These are phyloP conservation scores for Oreochromis tanganicae DNA, from an alignment of 2,113 vertebrate genomes.

Conservation along the genomic window DNA sequence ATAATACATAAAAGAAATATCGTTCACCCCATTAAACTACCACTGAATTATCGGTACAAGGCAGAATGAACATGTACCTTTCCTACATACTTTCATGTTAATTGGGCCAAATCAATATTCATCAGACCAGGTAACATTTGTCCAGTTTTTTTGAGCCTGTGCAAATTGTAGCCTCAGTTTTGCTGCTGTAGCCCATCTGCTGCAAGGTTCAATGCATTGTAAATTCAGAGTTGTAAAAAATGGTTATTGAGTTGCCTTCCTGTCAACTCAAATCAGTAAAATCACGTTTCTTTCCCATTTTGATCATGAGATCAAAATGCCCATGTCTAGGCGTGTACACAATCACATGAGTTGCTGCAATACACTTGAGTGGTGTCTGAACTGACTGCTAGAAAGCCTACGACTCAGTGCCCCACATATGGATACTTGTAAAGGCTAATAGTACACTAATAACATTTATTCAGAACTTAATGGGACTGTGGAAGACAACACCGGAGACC, in stretches of 20 bases:
- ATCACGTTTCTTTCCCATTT: rapidly evolving
- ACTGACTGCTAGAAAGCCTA: background rate
- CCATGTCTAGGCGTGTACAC: background rate
- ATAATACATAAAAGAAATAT: background rate
- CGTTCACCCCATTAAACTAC: background rate
- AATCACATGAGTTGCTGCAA: background rate
- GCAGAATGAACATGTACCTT: background rate
- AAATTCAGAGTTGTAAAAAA: background rate
- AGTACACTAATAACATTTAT: background rate
- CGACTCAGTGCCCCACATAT: rapidly evolving
- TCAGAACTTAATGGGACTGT: background rate
- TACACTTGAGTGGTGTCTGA: background rate
- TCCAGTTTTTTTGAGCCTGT: background rate
- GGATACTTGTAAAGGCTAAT: background rate
- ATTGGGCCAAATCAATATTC: rapidly evolving
- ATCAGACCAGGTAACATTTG: rapidly evolving
- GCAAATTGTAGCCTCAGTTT: rapidly evolving
- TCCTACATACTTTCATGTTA: rapidly evolving
- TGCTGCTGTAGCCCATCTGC: background rate
- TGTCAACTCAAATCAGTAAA: background rate
- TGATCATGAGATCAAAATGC: background rate
- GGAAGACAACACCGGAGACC: background rate
- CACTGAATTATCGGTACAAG: background rate
- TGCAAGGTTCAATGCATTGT: background rate
- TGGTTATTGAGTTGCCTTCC: rapidly evolving